Conservation (phyloP, 2,113 vertebrate genomes). For the Paratilapia polleni region DNA sequence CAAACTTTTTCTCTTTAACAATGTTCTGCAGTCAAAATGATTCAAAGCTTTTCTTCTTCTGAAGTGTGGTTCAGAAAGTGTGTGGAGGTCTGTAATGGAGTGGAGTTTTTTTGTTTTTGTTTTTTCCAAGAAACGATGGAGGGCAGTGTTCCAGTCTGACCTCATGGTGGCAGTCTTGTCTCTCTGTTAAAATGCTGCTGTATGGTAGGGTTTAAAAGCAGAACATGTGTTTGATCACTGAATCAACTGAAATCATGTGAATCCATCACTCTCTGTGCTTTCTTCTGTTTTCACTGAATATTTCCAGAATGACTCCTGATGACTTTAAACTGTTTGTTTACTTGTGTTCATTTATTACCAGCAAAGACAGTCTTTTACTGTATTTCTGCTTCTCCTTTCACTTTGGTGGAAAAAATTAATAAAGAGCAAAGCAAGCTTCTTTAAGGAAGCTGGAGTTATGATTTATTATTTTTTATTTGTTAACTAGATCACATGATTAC, state of each 20-base stretch:
- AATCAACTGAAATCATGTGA: too few species aligned
- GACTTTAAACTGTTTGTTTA: neutral
- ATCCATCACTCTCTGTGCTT: too few species aligned
- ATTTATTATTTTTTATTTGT: neutral
- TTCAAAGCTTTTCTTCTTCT: neutral
- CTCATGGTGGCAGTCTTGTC: too few species aligned
- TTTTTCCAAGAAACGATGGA: neutral
- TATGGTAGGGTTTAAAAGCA: neutral
- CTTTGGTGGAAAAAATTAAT: neutral
- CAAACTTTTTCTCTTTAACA: neutral
- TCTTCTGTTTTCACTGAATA: too few species aligned
- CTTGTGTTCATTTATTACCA: neutral
- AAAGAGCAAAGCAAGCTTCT: neutral
- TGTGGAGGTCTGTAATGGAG: neutral
- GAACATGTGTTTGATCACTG: fast-evolving
- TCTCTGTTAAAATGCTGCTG: fast-evolving
- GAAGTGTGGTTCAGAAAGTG: neutral
- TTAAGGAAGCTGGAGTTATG: neutral
- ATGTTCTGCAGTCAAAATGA: neutral
- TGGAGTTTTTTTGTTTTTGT: too few species aligned
- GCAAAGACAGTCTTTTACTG: neutral
- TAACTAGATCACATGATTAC: neutral
- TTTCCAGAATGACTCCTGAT: neutral
- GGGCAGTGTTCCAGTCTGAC: neutral
- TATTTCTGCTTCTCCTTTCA: neutral